Evolutionary conservation across 2,797 vertebrate species (phyloP).

Genomic region (Syncerus caffer): DNA sequence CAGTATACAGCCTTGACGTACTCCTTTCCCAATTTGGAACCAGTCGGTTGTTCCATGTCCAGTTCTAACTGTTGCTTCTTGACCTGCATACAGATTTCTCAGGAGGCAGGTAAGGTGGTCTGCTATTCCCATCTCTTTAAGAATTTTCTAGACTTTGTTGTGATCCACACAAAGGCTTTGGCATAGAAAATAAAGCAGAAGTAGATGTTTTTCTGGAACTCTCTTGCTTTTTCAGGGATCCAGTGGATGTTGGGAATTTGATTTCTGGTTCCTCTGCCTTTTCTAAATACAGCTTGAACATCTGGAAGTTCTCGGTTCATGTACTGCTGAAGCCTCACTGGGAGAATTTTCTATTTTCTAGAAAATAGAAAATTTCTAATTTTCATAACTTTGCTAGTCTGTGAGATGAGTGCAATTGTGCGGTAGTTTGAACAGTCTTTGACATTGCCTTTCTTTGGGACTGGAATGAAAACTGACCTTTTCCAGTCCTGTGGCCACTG

Average conservation of each 20-base stretch:
- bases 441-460: not conserved
- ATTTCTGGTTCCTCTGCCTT: not conserved
- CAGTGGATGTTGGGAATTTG: not conserved
- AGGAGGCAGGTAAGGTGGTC: not conserved
- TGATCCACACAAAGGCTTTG: not conserved
- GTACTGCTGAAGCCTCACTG: not conserved
- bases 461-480: not conserved
- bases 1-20: not conserved
- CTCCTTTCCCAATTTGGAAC: not conserved
- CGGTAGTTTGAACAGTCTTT: not conserved
- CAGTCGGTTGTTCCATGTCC: not conserved
- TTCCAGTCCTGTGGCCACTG: not conserved
- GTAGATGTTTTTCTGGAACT: not conserved
- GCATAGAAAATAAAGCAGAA: not conserved
- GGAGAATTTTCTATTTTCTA: not conserved
- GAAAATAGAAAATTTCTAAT: too few species aligned
- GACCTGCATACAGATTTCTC: not conserved
- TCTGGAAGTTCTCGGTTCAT: too few species aligned
- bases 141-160: not conserved
- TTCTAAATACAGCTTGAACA: not conserved
- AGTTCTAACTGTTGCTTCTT: not conserved
- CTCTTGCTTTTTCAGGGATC: not conserved
- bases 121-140: not conserved
- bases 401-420: not conserved
- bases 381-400: not conserved